Evolutionary conservation across 35 echinoderm and acorn worm genomes (phyloP).

Genomic region (Diadema setosum): DNA sequence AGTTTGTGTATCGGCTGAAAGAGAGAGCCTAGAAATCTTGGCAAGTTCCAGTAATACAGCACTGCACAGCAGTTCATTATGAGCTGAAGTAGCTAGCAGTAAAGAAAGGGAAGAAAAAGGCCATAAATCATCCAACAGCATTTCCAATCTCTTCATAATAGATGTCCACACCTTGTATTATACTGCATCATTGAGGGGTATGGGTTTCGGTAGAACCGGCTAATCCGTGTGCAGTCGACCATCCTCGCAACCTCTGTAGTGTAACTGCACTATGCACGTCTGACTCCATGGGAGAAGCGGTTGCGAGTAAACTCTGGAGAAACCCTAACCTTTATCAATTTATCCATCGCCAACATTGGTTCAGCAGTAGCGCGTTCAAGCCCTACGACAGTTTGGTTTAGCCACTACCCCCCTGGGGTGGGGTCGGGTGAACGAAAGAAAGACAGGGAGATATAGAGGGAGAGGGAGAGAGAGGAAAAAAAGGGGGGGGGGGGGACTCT

Average conservation of each 20-base stretch:
- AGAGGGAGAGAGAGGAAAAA: background rate
- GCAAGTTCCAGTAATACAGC: too few relatives aligned
- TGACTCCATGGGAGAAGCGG: background rate
- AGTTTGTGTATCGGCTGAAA: too few relatives aligned
- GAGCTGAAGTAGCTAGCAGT: too few relatives aligned
- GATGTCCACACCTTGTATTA: too few relatives aligned
- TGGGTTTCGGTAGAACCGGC: too few relatives aligned
- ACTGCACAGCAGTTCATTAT: too few relatives aligned
- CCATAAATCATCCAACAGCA: too few relatives aligned
- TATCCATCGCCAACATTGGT: constrained; percentile 25
- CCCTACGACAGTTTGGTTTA: background rate
- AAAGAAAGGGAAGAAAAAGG: too few relatives aligned
- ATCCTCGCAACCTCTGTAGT: background rate
- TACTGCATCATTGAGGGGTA: too few relatives aligned
- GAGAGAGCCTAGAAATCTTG: too few relatives aligned
- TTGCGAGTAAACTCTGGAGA: background rate
- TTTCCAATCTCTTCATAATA: too few relatives aligned
- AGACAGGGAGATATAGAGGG: background rate
- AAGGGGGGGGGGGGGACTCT: background rate
- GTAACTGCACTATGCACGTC: constrained; percentile 3
- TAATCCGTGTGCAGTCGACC: background rate
- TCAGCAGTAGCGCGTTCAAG: background rate
- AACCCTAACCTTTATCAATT: constrained; percentile 25
- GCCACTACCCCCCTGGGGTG: background rate
- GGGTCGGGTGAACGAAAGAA: background rate